These are phyloP conservation scores for Pithys albifrons DNA, from an alignment of 2,113 vertebrate species.

Conservation along the genomic window DNA sequence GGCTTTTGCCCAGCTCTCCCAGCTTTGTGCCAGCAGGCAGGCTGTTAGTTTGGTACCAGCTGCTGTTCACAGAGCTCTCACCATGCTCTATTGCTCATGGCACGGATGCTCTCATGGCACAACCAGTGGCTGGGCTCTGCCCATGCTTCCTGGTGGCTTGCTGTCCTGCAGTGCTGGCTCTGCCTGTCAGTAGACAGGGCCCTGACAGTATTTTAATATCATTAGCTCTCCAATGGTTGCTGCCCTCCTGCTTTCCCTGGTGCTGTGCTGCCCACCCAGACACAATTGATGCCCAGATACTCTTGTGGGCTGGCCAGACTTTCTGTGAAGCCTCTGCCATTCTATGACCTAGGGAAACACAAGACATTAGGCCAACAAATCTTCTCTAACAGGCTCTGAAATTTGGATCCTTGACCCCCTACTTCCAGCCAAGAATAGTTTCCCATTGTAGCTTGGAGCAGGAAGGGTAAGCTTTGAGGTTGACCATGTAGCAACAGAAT, in stretches of 20 bases:
- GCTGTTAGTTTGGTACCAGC: background rate
- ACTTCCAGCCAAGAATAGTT: background rate
- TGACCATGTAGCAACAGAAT: background rate
- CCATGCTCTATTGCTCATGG: background rate
- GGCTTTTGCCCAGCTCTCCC: background rate
- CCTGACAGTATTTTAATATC: background rate
- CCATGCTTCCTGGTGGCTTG: background rate
- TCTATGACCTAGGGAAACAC: background rate
- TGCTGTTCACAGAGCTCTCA: background rate
- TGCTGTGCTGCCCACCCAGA: background rate
- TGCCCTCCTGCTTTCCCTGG: background rate
- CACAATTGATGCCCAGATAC: background rate
- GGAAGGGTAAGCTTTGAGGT: background rate
- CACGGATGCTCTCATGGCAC: background rate
- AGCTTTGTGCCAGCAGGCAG: slow-evolving; percentile 1
- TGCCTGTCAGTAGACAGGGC: background rate
- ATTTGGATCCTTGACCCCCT: background rate
- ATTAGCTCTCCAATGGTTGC: background rate
- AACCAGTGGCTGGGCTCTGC: background rate
- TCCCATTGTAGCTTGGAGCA: background rate
- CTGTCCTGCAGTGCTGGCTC: background rate
- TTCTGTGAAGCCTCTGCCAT: background rate
- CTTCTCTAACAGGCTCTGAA: background rate
- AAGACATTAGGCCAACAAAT: background rate
- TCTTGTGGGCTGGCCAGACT: background rate